Evolutionary conservation across 2,888 invertebrate species (phyloP), one percentile per base, ranked within the genome.

Genomic region (Nesidiocoris tenuis): DNA sequence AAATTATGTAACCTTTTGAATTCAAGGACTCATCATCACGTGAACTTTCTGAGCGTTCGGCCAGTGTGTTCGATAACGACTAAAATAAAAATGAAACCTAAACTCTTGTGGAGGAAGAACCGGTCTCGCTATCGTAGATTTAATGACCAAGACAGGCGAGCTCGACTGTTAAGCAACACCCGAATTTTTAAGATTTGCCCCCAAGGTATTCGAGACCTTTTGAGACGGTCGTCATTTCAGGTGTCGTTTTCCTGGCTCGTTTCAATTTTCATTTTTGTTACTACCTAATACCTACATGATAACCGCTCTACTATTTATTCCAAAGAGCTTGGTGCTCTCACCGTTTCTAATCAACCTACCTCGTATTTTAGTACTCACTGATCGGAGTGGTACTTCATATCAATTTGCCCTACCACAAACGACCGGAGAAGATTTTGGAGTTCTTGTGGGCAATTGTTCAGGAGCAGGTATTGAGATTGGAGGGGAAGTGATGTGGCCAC

Each of bases 121-220:
- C 72, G 72, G 72, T 72, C 72, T 39, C 61, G 72, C 61, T 72
- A 72, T 72, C 72, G 72, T 72, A 72, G 72, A 72, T 72, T 72
- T 72, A 72, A 72, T 72, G 72, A 72, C 72, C 22, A 57, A 57
- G 61, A 70, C n/a, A 70, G 39, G 39, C 72, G 72, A 72, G 55
- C 5, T 19, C 72, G 18, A 22, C 63, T 72, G 56, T 72, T 61
- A 72, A 72, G 72, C 72, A 72, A 72, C 72, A 61, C 61, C 72
- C 72, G 72, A 72, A 72, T 72, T 72, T 72, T 72, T 19, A 68
- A 72, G 61, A 72, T 72, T 72, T 63, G 72, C 72, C 72, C 63
- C 57, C 54, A 61, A 63, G 72, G 72, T 25, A 61, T 61, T 12
- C 63, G 63, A 72, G 72, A 72, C 72, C 72, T 72, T 72, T 72